phyloP scores from a whole-genome alignment of 2,888 invertebrate species.

The Dryococelus australis region DNA sequence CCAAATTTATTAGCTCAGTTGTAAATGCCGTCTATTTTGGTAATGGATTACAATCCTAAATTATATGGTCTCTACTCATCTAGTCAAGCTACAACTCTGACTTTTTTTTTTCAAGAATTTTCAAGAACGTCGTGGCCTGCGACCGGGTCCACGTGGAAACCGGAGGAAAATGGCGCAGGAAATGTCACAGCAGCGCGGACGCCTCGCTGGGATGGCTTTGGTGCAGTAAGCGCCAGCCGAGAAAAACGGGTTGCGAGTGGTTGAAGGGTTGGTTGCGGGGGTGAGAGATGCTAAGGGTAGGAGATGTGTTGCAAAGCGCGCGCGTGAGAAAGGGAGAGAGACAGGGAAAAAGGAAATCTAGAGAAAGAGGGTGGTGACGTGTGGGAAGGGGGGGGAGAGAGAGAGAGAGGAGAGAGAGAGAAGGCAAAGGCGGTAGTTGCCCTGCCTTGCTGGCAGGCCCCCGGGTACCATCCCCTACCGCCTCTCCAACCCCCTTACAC shows the following conservation, averaged over 20 bases:
- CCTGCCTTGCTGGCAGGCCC: background rate
- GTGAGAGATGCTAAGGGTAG: background rate
- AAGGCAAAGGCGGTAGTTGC: background rate
- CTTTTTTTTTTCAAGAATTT: too few species aligned
- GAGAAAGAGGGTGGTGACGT: conserved; percentile 9
- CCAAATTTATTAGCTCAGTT: too few species aligned
- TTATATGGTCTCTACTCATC: too few species aligned
- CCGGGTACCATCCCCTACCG: background rate
- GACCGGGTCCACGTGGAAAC: too few species aligned
- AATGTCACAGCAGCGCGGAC: background rate
- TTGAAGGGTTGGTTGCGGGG: background rate
- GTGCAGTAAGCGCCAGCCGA: background rate
- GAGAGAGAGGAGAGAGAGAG: conserved; percentile 16
- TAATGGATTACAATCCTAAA: too few species aligned
- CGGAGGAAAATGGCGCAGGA: background rate
- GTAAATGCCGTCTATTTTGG: too few species aligned
- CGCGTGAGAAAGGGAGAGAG: conserved; percentile 23
- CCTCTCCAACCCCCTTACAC: background rate
- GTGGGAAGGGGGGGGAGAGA: too few species aligned
- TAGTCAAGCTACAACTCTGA: too few species aligned
- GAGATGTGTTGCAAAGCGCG: background rate
- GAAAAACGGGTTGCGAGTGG: background rate
- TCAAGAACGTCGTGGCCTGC: too few species aligned
- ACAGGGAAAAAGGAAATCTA: background rate
- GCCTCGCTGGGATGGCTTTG: background rate